phyloP scores from a whole-genome alignment of 2,888 invertebrate species.

The Cerceris ruficornis region DNA sequence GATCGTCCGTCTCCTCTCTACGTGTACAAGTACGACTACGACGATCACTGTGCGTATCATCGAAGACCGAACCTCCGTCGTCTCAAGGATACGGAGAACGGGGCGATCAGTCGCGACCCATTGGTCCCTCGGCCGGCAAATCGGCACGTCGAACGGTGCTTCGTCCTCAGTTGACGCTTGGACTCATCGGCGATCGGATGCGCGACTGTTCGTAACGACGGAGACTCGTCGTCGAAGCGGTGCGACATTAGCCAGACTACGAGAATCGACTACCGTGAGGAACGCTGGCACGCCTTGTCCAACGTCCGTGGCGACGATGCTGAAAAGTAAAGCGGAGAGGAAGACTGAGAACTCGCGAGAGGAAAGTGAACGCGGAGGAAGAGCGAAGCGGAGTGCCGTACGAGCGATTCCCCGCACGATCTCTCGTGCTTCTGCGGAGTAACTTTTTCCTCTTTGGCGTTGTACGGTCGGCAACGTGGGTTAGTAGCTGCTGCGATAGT shows the following conservation, averaged over 20 bases:
- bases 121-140: constrained; percentile 1
- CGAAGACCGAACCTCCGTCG: not conserved
- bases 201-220: not conserved
- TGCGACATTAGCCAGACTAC: not conserved
- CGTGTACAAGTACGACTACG: constrained; percentile 1
- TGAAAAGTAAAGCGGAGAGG: not conserved
- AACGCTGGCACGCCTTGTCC: too few species aligned
- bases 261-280: not conserved
- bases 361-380: not conserved
- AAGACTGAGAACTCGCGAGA: not conserved
- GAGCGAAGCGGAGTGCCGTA: not conserved
- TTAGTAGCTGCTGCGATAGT: constrained; percentile 19
- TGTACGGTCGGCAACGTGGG: not conserved
- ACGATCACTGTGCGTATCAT: constrained; percentile 1
- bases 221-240: constrained; percentile 3
- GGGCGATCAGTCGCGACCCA: not conserved
- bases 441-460: constrained; percentile 19
- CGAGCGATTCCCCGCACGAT: not conserved
- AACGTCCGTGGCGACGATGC: too few species aligned
- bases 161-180: constrained; percentile 51
- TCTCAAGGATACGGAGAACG: not conserved
- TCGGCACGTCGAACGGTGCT: constrained; percentile 3
- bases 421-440: not conserved
- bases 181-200: not conserved
- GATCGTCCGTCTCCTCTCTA: not conserved